Conservation (phyloP, 2,888 invertebrate genomes). For the Pimpla rufipes region DNA sequence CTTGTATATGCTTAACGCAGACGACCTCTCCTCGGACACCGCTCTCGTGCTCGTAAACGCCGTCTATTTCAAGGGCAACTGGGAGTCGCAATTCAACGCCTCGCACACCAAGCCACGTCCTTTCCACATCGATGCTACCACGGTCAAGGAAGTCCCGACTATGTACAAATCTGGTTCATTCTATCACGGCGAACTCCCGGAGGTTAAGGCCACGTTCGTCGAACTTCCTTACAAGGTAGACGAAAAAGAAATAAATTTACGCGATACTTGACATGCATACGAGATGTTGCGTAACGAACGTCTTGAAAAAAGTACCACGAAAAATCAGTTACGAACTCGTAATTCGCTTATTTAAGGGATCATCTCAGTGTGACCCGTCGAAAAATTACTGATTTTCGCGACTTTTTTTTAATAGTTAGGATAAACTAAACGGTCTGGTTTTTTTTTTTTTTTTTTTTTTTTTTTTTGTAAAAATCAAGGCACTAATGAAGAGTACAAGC, state of each 20-base stretch:
- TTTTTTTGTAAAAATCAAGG: too few relatives aligned
- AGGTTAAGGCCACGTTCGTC: slow-evolving; percentile 88
- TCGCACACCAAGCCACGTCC: slow-evolving; percentile 82
- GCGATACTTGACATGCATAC: too few relatives aligned
- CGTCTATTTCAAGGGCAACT: slow-evolving; percentile 94
- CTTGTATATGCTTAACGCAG: slow-evolving; percentile 76
- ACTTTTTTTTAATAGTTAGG: too few relatives aligned
- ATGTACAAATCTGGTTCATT: slow-evolving; percentile 89
- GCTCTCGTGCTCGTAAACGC: slow-evolving; percentile 93
- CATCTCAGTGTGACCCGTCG: too few relatives aligned
- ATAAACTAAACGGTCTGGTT: too few relatives aligned
- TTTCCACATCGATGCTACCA: slow-evolving; percentile 88
- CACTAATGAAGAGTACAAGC: too few relatives aligned
- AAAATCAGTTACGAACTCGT: too few relatives aligned
- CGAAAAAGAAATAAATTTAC: neutral
- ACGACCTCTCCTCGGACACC: slow-evolving; percentile 87
- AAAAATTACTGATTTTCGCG: too few relatives aligned
- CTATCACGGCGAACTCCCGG: slow-evolving; percentile 85
- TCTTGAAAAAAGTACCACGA: too few relatives aligned
- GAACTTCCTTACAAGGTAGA: slow-evolving; percentile 90
- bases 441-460: too few relatives aligned
- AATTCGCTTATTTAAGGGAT: slow-evolving; percentile 84
- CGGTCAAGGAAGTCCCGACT: slow-evolving; percentile 90
- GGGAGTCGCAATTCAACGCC: slow-evolving; percentile 90
- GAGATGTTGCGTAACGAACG: too few relatives aligned